Percentiles rank a stretch among this genome's conserved stretches.
These are phyloP conservation scores for Himalopsyche anomala DNA, from an alignment of 2,888 invertebrate genomes.

Conservation along the genomic window DNA sequence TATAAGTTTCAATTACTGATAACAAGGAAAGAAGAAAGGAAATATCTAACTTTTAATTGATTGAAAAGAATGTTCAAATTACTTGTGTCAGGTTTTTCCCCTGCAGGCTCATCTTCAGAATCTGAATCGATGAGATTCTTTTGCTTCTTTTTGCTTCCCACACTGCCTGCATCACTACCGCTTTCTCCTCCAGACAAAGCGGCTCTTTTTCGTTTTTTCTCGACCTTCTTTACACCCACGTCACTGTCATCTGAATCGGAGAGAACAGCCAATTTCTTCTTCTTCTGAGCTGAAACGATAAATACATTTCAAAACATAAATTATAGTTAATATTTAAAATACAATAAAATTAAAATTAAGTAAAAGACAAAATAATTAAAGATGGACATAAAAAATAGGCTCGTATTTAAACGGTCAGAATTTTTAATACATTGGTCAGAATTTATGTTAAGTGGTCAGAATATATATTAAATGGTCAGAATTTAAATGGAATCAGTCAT, in stretches of 20 bases:
- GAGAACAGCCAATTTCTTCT: slow-evolving; percentile 74
- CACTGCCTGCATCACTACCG: slow-evolving; percentile 72
- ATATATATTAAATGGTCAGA: too few species aligned
- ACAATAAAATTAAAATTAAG: too few species aligned
- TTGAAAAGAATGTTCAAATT: slow-evolving; percentile 13
- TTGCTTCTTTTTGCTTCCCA: slow-evolving; percentile 76
- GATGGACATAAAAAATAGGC: background rate
- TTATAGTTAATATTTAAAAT: too few species aligned
- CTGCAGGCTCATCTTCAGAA: slow-evolving; percentile 78
- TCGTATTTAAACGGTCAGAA: too few species aligned
- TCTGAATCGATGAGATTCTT: slow-evolving; percentile 81
- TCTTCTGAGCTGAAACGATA: slow-evolving; percentile 66
- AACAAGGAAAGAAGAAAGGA: too few species aligned
- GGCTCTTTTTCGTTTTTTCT: slow-evolving; percentile 71
- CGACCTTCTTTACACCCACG: slow-evolving; percentile 70
- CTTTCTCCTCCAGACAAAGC: slow-evolving; percentile 69
- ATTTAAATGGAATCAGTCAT: too few species aligned
- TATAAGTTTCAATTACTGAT: too few species aligned
- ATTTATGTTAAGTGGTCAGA: too few species aligned
- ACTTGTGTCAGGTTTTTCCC: slow-evolving; percentile 70
- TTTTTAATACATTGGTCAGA: too few species aligned
- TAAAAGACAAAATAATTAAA: background rate
- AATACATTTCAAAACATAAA: background rate
- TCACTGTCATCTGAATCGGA: slow-evolving; percentile 75
- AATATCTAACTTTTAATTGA: background rate